Base-by-base conservation (phyloP, 2,797 vertebrate genomes). In the Lepidocolaptes lacrymiger region DNA sequence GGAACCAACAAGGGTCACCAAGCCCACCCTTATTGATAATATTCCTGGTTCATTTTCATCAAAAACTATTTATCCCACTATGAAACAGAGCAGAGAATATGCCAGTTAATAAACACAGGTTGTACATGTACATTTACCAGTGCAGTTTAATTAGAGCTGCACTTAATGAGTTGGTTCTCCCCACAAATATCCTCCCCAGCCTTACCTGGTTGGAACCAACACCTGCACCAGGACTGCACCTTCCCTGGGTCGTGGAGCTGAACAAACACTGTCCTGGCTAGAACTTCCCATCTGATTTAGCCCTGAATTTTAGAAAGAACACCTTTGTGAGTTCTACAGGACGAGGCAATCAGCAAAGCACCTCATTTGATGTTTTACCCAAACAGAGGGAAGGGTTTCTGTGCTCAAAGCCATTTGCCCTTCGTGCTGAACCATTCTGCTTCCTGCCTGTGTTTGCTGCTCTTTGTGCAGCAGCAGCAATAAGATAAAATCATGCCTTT, bases 91-190 rank as follows among this genome's bases (percentile, higher is more conserved):
- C 23, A 88, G 22, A 51, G 37, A 51, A 43, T 21, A 34, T 14
- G 39, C 22, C 67, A 43, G 14, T 55, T 63, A 55, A 63, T 41
- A 61, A 43, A 55, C 61, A 23, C 28, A 23, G 10, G 41, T 12
- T 48, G 36, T 56, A 48, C 17, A 48, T 27, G 54, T 16, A 32
- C 30, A 75, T 97, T 98, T 96, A 93, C 75, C 41, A n/a, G 27
- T 22, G 30, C 39, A 21, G 22, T 44, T 88, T 49, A 49, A 54
- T 36, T 63, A 59, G 14, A 43, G 28, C 28, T 54, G 21, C 39
- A 32, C 28, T 54, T 73, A 59, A 39, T 4, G 18, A 62, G 3
- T 6, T 37, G n/a, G 41, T 54, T 49, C 76, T 49, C 44, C 30
- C 34, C 20, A 13, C 27, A 27, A 68, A 49, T 4, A 10, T 46